Evolutionary conservation across 92 coral and sea anemone genomes (phyloP).

Genomic region (Metridium senile): DNA sequence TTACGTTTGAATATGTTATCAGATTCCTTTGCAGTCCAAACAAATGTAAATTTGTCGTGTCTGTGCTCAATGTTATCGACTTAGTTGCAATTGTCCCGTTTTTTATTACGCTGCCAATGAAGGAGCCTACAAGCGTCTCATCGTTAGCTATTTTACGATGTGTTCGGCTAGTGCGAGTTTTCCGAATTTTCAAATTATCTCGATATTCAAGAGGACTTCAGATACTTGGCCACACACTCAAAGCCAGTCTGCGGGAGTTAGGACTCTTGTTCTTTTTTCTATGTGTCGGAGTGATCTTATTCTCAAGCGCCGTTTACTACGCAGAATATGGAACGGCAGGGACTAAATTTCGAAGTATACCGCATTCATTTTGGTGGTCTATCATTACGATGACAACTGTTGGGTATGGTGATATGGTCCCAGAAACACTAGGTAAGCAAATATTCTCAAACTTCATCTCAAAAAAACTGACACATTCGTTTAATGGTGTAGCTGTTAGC

Average conservation of each 20-base stretch:
- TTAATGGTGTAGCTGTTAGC: too few species aligned
- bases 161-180: constrained; percentile 89
- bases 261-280: constrained; percentile 90
- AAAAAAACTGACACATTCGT: not conserved
- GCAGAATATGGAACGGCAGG: constrained; percentile 73
- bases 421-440: constrained; percentile 87
- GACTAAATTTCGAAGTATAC: constrained; percentile 78
- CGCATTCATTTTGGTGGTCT: constrained; percentile 99
- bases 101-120: constrained; percentile 81
- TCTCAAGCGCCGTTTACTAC: constrained; percentile 95
- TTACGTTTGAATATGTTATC: constrained; percentile 79
- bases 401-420: constrained; percentile 95
- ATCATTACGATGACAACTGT: constrained; percentile 99
- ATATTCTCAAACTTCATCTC: constrained; percentile 6
- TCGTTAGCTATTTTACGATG: constrained; percentile 90
- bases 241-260: constrained; percentile 92
- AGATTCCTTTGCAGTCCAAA: constrained; percentile 83
- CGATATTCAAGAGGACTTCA: constrained; percentile 98
- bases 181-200: constrained; percentile 94
- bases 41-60: constrained; percentile 88
- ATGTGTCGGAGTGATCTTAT: constrained; percentile 93
- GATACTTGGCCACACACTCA: constrained; percentile 95
- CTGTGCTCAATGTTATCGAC: constrained; percentile 90
- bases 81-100: constrained; percentile 89
- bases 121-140: constrained; percentile 78